Base-by-base conservation (phyloP, 2,113 vertebrate species). In the Urocitellus parryii region DNA sequence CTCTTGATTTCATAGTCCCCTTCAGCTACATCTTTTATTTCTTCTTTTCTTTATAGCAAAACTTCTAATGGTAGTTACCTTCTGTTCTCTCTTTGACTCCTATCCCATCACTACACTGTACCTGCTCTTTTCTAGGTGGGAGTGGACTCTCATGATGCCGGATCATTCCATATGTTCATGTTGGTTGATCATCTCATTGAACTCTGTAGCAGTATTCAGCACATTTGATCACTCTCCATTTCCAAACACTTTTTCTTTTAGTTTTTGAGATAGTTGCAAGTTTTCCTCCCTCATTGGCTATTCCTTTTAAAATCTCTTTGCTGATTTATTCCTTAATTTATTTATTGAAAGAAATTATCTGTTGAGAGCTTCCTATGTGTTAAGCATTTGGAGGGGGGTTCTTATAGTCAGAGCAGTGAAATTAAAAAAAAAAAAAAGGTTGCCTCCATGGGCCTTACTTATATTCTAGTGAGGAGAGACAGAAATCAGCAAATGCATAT, bases 391-490 rank as follows among this genome's bases (percentile, higher is more conserved):
- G 8, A 4, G 56, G 56, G 51, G 8, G 9, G 10, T 51, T 63
- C 1, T 79, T 70, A 2, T 29, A 67, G 5, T 87, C 72, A 74
- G 29, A 81, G 2, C 14, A 76, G 24, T 22, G 42, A 78, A 67
- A 92, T 10, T 51, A 74, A 80, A 68, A 11, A 93, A 82, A 93
- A 82, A 11, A 93, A 82, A 97, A 68, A 61, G 42, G n/a, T 77
- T 86, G 61, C 13, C 48, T n/a, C 83, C 3, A 4, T 53, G 92
- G 39, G 63, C 25, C 42, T 83, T 78, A 79, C 42, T 83, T 78
- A 79, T 53, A 14, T 72, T 87, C 29, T 78, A 87, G 37, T 65
- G 42, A 86, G 25, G 11, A 51, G 39, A 93, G 42, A 84, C 3
- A 58, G 34, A 78, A 90, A 86, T 25, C 61, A 70, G 22, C 29